Evolutionary conservation across 2,888 invertebrate genomes (phyloP), one percentile per base, ranked within the genome.

Genomic region (Synergus itoensis): DNA sequence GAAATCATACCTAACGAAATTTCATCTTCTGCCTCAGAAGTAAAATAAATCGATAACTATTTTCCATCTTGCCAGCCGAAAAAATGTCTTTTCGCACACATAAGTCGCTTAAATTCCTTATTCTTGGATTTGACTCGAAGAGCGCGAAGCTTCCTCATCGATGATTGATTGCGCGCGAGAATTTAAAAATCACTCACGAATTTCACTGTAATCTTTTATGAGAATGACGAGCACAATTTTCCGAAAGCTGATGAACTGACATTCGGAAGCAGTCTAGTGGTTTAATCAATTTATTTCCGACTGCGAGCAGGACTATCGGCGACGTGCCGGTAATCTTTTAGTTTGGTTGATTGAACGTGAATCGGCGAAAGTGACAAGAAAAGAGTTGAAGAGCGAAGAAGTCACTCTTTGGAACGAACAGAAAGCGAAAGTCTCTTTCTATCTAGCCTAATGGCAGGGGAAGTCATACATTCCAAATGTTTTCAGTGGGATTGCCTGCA

Each of bases 381-480:
- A 64, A 63, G 45, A 77, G 64, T 14, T 62, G 36, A 45, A 40
- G 18, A 73, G 36, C 40, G 18, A 41, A n/a, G 64, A 64, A 48
- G 21, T 65, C 28, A 48, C 77, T 43, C 57, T 78, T 81, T 69
- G 64, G 43, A 76, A 77, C 79, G 41, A 53, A 65, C 69, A 18
- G 85, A 84, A 86, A 87, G 84, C 82, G 86, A 87, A 87, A 87
- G 85, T 85, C 76, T 82, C 82, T 79, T 73, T 83, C 79, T 83
- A 77, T 82, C 80, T 84, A 83, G 82, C 80, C 81, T 83, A 83
- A 82, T 81, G 81, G 82, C 82, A 83, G 83, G 82, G 83, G 83
- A 83, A 83, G 76, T 76, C 78, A 80, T 77, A 79, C 82, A 80
- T 81, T 81, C 36, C 78, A 79, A 75, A 81, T 82, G 78, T 83